Evolutionary conservation across 2,888 invertebrate genomes (phyloP).

Genomic region (Cremastinae sp.): DNA sequence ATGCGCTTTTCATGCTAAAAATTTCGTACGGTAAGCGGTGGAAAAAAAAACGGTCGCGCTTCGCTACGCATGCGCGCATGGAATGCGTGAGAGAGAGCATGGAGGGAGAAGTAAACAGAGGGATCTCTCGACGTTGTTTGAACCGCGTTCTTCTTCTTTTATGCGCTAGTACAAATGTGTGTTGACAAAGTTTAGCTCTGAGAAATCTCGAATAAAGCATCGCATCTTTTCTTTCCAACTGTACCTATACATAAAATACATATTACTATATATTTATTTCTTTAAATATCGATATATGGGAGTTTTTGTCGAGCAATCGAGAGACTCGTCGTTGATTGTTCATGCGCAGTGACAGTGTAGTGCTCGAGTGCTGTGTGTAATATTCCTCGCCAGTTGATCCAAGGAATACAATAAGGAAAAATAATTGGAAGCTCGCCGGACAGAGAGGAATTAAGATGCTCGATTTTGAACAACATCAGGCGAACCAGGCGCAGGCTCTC

Average conservation of each 20-base stretch:
- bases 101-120: conserved; percentile 32
- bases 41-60: not conserved
- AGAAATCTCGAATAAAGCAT: conserved; percentile 3
- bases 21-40: not conserved
- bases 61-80: conserved; percentile 19
- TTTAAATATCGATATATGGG: too few species aligned
- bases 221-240: too few species aligned
- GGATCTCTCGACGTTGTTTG: conserved; percentile 18
- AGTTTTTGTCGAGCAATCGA: too few species aligned
- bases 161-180: not conserved
- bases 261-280: conserved; percentile 11
- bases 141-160: conserved; percentile 8
- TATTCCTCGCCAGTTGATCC: too few species aligned
- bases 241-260: too few species aligned
- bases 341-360: too few species aligned
- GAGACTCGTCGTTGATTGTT: conserved; percentile 22
- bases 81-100: not conserved
- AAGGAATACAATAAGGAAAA: not conserved
- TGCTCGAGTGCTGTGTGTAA: too few species aligned
- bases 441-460: conserved; percentile 71
- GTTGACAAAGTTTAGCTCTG: conserved; percentile 23
- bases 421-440: conserved; percentile 1
- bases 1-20: too few species aligned
- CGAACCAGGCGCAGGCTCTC: conserved; percentile 73
- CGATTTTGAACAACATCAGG: conserved; percentile 75